A percentile compares a stretch with the other conserved stretches of the same genome.
phyloP scores from a whole-genome alignment of 2,888 invertebrate genomes.

The Bellardia pandia region DNA sequence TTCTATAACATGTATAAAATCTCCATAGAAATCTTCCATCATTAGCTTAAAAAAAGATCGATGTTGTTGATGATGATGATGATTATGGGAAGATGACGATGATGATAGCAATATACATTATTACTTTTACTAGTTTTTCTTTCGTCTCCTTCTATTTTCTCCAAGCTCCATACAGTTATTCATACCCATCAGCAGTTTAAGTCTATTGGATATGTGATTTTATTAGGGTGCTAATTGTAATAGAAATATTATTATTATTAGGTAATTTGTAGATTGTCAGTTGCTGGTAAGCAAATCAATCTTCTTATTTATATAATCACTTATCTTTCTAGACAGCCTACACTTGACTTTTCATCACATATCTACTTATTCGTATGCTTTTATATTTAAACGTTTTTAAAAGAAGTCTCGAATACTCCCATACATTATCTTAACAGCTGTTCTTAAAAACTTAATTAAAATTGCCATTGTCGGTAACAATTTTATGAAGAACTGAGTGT shows the following conservation, averaged over 20 bases:
- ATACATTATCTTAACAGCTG: no score
- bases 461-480: no score
- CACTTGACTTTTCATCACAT: no score
- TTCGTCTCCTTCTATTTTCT: neutral
- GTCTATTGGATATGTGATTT: neutral
- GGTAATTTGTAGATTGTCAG: no score
- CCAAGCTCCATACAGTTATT: slow-evolving; percentile 11
- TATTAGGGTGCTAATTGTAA: neutral
- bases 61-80: slow-evolving; percentile 45
- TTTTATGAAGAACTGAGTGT: no score
- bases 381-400: no score
- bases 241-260: neutral
- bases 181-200: slow-evolving; percentile 27
- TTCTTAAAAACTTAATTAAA: no score
- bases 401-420: no score
- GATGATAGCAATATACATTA: slow-evolving; percentile 56
- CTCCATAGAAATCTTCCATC: slow-evolving; percentile 29
- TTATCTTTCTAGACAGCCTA: no score
- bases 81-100: slow-evolving; percentile 31
- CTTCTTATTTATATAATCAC: no score
- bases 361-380: no score
- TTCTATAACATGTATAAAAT: slow-evolving; percentile 33
- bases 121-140: slow-evolving; percentile 4
- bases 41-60: slow-evolving; percentile 53
- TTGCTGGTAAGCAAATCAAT: no score